Evolutionary conservation across 2,797 vertebrate genomes (phyloP).

Genomic region (Anableps anableps): DNA sequence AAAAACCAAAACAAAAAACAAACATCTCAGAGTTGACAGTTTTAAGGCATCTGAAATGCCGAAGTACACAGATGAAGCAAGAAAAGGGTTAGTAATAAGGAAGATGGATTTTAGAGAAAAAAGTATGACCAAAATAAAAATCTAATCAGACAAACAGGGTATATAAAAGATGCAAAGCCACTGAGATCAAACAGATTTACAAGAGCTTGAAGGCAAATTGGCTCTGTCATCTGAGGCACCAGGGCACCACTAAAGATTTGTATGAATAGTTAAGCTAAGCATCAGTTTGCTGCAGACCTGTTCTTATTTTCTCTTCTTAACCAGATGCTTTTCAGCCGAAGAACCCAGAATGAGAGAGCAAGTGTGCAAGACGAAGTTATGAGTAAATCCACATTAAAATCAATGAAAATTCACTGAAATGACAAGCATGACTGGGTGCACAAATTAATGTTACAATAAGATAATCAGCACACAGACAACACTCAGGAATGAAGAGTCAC

Average conservation of each 20-base stretch:
- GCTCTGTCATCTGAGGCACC: constrained; percentile 3
- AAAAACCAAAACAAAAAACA: neutral
- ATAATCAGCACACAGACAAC: constrained; percentile 1
- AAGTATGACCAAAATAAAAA: neutral
- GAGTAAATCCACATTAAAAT: constrained; percentile 9
- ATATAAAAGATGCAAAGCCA: neutral
- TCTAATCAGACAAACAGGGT: constrained; percentile 11
- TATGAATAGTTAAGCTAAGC: constrained; percentile 1
- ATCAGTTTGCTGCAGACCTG: neutral
- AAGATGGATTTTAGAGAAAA: constrained; percentile 2
- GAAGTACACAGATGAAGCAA: constrained; percentile 12
- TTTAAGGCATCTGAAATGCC: constrained; percentile 5
- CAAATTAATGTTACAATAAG: neutral
- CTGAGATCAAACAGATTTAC: constrained; percentile 7
- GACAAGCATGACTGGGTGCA: constrained; percentile 15
- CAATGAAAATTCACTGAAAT: constrained; percentile 32
- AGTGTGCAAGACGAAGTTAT: constrained; percentile 5
- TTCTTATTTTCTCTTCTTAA: constrained; percentile 1
- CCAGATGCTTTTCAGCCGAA: neutral
- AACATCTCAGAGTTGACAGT: constrained; percentile 10
- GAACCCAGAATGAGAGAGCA: neutral
- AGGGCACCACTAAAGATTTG: neutral
- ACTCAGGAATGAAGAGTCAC: constrained; percentile 27
- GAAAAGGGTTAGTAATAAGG: neutral
- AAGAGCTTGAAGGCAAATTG: constrained; percentile 15